Conservation (phyloP, 2,113 vertebrate genomes). For the Plecturocebus donacophilus region DNA sequence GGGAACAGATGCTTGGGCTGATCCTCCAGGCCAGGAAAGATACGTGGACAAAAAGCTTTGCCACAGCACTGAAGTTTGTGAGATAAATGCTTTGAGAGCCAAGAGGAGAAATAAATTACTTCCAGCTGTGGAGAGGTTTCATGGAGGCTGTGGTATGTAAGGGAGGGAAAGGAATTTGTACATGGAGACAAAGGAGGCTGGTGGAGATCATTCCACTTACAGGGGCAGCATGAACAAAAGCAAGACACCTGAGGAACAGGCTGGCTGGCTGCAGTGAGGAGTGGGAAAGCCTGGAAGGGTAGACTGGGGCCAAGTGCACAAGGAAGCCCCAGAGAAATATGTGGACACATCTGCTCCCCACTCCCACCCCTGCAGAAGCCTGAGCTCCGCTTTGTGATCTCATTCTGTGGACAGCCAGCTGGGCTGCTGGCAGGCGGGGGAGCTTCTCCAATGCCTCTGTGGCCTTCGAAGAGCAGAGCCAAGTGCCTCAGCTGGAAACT, state of each 20-base stretch:
- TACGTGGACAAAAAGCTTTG: not conserved
- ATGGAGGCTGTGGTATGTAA: not conserved
- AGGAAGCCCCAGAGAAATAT: not conserved
- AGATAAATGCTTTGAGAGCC: not conserved
- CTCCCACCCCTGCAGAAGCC: not conserved
- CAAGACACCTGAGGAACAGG: not conserved
- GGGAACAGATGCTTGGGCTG: not conserved
- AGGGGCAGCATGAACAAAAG: not conserved
- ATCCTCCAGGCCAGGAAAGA: not conserved
- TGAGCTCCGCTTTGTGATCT: not conserved
- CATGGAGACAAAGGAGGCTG: not conserved
- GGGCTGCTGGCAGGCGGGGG: not conserved
- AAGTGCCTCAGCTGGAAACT: not conserved
- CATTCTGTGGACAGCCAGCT: not conserved
- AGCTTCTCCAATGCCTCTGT: not conserved
- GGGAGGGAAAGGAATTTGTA: not conserved
- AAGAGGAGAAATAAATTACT: constrained; percentile 31
- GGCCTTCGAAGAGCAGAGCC: not conserved
- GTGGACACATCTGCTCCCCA: not conserved
- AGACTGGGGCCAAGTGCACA: not conserved
- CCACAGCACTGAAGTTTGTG: not conserved
- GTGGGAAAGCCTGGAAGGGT: not conserved
- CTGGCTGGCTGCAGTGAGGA: not conserved
- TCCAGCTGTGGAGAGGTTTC: not conserved
- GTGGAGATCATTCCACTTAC: not conserved